These are phyloP conservation scores for Ypsolopha sequella DNA, from an alignment of 2,888 invertebrate species.

Conservation along the genomic window DNA sequence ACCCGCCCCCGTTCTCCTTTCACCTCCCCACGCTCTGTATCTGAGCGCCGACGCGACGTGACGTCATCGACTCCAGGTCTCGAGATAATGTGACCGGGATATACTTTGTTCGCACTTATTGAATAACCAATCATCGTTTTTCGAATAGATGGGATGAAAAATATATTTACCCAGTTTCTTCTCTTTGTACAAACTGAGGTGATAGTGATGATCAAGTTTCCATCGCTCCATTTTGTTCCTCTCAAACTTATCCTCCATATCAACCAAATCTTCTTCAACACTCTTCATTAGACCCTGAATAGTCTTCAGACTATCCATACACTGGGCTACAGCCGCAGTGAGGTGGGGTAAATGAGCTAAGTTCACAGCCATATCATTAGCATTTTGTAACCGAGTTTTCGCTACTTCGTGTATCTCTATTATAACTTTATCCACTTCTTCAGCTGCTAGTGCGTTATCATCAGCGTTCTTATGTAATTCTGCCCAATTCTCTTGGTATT, in stretches of 20 bases:
- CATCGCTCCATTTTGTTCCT: conserved; percentile 77
- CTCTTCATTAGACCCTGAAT: conserved; percentile 72
- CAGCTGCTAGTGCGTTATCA: conserved; percentile 74
- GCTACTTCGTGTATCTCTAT: conserved; percentile 40
- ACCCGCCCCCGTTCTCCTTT: too few relatives aligned
- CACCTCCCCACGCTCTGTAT: too few relatives aligned
- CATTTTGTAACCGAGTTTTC: conserved; percentile 37
- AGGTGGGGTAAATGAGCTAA: conserved; percentile 43
- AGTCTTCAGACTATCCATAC: conserved; percentile 58
- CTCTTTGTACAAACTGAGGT: conserved; percentile 77
- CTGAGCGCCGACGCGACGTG: too few relatives aligned
- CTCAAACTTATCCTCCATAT: conserved; percentile 78
- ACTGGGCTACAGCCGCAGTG: conserved; percentile 58
- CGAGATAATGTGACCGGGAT: too few relatives aligned
- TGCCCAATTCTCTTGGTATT: conserved; percentile 80
- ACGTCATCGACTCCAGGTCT: too few relatives aligned
- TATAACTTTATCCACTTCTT: conserved; percentile 57
- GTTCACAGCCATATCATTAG: conserved; percentile 43
- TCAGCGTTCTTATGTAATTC: conserved; percentile 78
- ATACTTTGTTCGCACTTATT: too few relatives aligned
- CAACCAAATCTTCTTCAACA: conserved; percentile 74
- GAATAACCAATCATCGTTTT: too few relatives aligned
- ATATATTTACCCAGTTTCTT: conserved; percentile 74
- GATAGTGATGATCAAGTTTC: conserved; percentile 79
- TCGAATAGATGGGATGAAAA: too few relatives aligned